Evolutionary conservation across 2,888 invertebrate genomes (phyloP).

Genomic region (Dorcus hopei): DNA sequence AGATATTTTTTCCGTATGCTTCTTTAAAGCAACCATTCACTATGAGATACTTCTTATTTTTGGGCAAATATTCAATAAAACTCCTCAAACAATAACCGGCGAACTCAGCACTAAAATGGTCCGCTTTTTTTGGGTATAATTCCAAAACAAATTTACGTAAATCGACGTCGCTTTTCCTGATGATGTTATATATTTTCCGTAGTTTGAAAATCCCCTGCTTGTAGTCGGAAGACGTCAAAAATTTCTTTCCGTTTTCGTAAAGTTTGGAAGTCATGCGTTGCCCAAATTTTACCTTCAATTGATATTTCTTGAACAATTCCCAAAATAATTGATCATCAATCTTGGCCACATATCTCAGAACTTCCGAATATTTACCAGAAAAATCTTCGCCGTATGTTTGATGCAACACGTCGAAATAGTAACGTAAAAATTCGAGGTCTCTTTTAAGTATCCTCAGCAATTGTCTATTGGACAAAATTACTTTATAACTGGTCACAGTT

Average conservation of each 20-base stretch:
- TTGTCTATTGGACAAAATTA: slow-evolving; percentile 9
- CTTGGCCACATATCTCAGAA: slow-evolving; percentile 8
- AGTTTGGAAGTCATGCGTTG: slow-evolving; percentile 7
- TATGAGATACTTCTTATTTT: slow-evolving; percentile 1
- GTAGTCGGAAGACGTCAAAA: neutral
- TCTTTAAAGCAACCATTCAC: slow-evolving; percentile 1
- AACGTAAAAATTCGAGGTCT: slow-evolving; percentile 13
- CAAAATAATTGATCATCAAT: slow-evolving; percentile 4
- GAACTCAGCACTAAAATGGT: neutral
- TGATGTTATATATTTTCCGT: slow-evolving; percentile 1
- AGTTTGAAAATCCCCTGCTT: neutral
- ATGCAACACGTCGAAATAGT: slow-evolving; percentile 14
- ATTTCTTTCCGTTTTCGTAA: slow-evolving; percentile 1
- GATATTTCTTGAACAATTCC: slow-evolving; percentile 5
- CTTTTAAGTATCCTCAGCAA: slow-evolving; percentile 17
- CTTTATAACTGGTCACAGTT: slow-evolving; percentile 8
- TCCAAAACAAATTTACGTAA: slow-evolving; percentile 12
- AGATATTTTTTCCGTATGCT: slow-evolving; percentile 3
- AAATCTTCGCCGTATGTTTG: neutral
- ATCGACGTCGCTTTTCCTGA: neutral
- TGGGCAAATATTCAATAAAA: neutral
- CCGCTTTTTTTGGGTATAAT: slow-evolving; percentile 3
- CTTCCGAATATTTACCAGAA: neutral
- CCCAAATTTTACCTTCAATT: slow-evolving; percentile 8
- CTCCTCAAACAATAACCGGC: neutral